phyloP scores from a whole-genome alignment of 2,797 vertebrate species.

The Coregonus suidteri region DNA sequence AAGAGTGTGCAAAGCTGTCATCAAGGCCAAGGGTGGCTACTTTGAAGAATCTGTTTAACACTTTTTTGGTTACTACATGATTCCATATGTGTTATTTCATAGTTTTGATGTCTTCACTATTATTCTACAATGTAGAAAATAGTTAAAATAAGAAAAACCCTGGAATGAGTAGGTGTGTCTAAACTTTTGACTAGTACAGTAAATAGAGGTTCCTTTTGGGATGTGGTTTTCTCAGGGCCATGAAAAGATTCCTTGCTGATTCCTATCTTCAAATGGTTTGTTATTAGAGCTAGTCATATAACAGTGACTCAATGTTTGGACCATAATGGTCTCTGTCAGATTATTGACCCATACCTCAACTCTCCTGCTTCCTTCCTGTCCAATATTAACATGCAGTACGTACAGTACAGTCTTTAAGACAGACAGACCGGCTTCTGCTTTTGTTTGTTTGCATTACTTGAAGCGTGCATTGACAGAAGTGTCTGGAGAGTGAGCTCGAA shows the following conservation, averaged over 20 bases:
- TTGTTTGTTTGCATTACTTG: background rate
- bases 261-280: background rate
- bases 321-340: background rate
- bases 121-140: no score
- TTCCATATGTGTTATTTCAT: no score
- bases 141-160: no score
- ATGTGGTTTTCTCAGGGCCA: slow-evolving; percentile 2
- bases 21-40: no score
- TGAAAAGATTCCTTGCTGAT: background rate
- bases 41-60: no score
- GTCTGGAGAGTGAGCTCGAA: slow-evolving; percentile 18
- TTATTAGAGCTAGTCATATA: background rate
- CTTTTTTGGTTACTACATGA: no score
- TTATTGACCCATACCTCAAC: background rate
- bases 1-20: no score
- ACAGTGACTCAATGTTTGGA: background rate
- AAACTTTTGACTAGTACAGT: no score
- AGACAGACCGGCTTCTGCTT: background rate
- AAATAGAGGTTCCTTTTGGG: background rate
- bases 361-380: background rate
- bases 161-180: no score
- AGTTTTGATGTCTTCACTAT: no score
- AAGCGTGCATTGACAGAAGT: slow-evolving; percentile 16
- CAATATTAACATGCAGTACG: background rate
- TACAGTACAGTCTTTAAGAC: background rate